Evolutionary conservation across 2,113 vertebrate genomes (phyloP), one percentile per base, ranked within the genome.

Genomic region (Tachysurus fulvidraco): DNA sequence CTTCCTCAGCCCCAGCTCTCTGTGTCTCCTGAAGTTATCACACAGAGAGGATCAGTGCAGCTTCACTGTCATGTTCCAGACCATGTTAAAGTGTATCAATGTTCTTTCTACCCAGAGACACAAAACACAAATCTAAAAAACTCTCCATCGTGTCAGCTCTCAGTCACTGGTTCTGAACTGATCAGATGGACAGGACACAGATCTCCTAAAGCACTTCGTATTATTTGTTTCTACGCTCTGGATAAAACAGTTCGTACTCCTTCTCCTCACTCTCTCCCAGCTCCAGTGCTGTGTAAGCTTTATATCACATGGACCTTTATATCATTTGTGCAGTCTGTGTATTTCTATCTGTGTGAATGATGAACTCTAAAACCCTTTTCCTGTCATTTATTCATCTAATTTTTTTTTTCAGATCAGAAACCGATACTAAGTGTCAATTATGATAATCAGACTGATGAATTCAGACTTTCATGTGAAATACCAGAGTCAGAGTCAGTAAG

Each of bases 161-260:
- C 71, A 13, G n/a, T 88, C 77, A 81, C 36, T 83, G 82, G 59
- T 25, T 71, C 79, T 87, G 77, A 87, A 76, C 16, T 90, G 36
- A 80, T 73, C 50, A 36, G 7, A 28, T 86, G 87, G 89, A 52
- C 69, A 81, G n/a, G 23, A 60, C 74, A 8, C 23, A 60, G 46
- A 28, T n/a, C 84, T 86, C 41, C 74, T 16, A 19, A 28, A 36
- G 64, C 57, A 73, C 4, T 19, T 88, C 17, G 55, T 19, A 77
- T 89, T 25, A 44, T 4, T 50, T 91, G 87, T 30, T 62, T 11
- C 44, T 84, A 86, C 41, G 0, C 13, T 64, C 25, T 11, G 67
- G 36, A 73, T 73, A 4, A 4, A 6, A 44, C 69, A 2, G 17
- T 21, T 73, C 0, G 0, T 44, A 4, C 8, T 73, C 36, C 69